Percentiles rank a stretch among this genome's conserved stretches.
Evolutionary conservation across 2,797 vertebrate genomes (phyloP).

Genomic region (Lophura swinhoii): DNA sequence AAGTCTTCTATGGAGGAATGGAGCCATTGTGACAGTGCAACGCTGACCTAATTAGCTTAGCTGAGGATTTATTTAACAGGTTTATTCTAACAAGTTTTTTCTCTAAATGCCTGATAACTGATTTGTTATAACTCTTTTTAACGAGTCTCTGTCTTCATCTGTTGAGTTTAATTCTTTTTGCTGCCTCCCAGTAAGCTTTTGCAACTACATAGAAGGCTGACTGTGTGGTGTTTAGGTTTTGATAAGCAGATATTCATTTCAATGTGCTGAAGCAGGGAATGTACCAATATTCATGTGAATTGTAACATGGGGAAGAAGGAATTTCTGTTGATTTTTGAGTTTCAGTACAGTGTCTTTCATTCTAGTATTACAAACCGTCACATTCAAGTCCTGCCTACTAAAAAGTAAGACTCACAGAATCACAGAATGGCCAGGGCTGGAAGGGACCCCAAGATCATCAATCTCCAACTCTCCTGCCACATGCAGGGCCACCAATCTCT

Average conservation of each 20-base stretch:
- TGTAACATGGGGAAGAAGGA: conserved; percentile 32
- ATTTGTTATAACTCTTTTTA: conserved; percentile 75
- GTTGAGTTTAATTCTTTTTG: conserved; percentile 70
- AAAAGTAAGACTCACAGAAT: background rate
- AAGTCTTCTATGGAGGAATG: conserved; percentile 54
- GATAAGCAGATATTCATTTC: conserved; percentile 60
- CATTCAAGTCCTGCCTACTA: background rate
- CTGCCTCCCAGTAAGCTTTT: conserved; percentile 47
- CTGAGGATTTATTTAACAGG: conserved; percentile 78
- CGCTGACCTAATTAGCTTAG: conserved; percentile 75
- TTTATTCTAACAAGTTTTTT: conserved; percentile 78
- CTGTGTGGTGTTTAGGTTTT: conserved; percentile 58
- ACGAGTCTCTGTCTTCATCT: conserved; percentile 74
- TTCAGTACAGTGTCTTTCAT: conserved; percentile 63
- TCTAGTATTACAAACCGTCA: background rate
- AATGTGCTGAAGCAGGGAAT: conserved; percentile 36
- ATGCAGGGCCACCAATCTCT: no score
- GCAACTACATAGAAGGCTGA: conserved; percentile 17
- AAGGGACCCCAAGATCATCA: no score
- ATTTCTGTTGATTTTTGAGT: conserved; percentile 17
- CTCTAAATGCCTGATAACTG: conserved; percentile 76
- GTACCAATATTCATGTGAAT: conserved; percentile 59
- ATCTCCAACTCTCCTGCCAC: no score
- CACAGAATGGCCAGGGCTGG: no score
- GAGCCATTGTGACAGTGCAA: conserved; percentile 66